Conservation (phyloP, 2,113 vertebrate genomes). For the Oceanites oceanicus region DNA sequence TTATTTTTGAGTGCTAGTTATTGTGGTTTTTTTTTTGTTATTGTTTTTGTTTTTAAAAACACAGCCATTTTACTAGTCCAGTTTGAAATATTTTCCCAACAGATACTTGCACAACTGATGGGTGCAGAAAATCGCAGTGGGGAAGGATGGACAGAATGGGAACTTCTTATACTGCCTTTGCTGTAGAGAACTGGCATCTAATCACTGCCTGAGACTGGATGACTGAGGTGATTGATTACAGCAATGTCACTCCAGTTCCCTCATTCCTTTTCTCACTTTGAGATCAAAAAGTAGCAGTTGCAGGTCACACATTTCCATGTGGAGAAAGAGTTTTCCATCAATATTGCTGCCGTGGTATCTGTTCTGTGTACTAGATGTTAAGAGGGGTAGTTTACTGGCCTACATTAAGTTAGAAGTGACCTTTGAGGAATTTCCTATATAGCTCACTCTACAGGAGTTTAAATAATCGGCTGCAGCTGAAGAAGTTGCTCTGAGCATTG, state of each 20-base stretch:
- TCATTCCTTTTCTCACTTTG: background rate
- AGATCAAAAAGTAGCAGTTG: background rate
- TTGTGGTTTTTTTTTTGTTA: too few species aligned
- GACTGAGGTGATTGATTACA: background rate
- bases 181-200: background rate
- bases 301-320: rapidly evolving
- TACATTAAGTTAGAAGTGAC: background rate
- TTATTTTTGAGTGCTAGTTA: background rate
- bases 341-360: background rate
- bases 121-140: background rate
- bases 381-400: background rate
- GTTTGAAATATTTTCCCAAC: background rate
- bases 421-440: background rate
- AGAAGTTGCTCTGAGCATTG: background rate
- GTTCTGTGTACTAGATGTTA: background rate
- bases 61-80: background rate
- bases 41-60: background rate
- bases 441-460: rapidly evolving
- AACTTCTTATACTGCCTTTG: background rate
- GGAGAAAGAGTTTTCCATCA: background rate
- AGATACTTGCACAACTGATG: background rate
- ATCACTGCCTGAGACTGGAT: background rate
- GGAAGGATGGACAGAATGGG: background rate
- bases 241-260: background rate
- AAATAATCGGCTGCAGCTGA: background rate